Evolutionary conservation across 1,140 invertebrate genomes (phyloP), one percentile per base, ranked within the genome.

Genomic region (Euglossa dilemma): DNA sequence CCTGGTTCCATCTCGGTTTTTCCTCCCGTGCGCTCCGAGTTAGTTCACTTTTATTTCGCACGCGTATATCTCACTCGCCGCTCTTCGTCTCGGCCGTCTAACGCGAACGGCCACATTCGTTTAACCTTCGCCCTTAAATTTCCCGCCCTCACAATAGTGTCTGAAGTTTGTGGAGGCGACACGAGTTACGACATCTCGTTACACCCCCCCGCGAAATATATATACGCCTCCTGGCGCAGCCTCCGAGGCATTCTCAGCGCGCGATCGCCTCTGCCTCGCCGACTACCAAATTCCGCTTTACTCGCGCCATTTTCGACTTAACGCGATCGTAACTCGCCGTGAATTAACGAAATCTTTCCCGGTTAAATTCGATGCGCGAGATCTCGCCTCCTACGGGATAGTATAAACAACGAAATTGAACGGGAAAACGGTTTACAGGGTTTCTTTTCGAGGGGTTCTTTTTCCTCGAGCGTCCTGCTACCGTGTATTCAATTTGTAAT

Each of bases 151-250:
- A 73, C 86, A 85, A 85, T 87, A 66, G 87, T 64, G 64, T 47
- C 71, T 77, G 59, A 82, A 88, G 82, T 87, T 87, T 61, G 83
- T 28, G 45, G 77, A 47, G 66, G 83, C 77, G 87, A 88, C 74
- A 61, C 75, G 80, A 88, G 83, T 88, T 88, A 88, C 87, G 86
- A 85, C 83, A 57, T 88, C 86, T 88, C 87, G 87, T 88, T 87
- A 88, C 87, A 82, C 77, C 63, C 76, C 76, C 61, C 61, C 43
- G 14, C 61, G 23, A 79, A 86, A 88, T 88, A 80, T 88, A 88
- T 87, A 82, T 63, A 66, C 78, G 86, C 77, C 82, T 74, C 80
- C 76, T 84, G 52, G 50, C 50, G 61, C 56, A 77, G n/a, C 56
- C 66, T 57, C 82, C 80, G 63, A 77, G 52, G 43, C 52, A 67